Base-by-base conservation (phyloP, 2,113 vertebrate species). In the Carollia perspicillata region DNA sequence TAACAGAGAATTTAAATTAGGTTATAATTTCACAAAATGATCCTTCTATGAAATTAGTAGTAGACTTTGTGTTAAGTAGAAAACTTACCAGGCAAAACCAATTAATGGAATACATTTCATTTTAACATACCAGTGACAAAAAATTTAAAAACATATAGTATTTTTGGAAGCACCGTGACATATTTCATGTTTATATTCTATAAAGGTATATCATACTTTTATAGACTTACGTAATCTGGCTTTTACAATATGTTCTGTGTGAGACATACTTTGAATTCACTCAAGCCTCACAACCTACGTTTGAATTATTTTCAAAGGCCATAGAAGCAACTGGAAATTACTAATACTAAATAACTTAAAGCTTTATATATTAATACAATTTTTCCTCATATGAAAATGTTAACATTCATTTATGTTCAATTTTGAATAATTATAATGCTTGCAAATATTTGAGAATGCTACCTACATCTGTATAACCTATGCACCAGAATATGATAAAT, bases 1-100 rank as follows among this genome's bases (percentile, higher is more conserved):
- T 88, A 89, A 97, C 44, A 77, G 28, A 89, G 23, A 79, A 72
- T 81, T 49, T 66, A 92, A 91, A 90, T 97, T 44, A 93, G 37
- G 91, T 75, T 60, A 89, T 30, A 96, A 26, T 55, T 88, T 84
- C 89, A 95, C 26, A 84, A 94, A 95, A 84, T 33, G 80, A 89
- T 86, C 16, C n/a, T 63, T 30, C 28, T 23, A 30, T 51, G 17
- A 80, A 74, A 66, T 80, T 4, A 51, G 33, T 40, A 63, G 65
- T 47, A 74, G 84, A 87, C 35, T 90, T 16, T 85, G 42, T 68
- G n/a, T 68, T 77, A 93, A 33, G 23, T 47, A 68, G 49, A 85
- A 83, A 95, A 89, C 90, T 69, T 47, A 95, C 28, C 55, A 74
- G 88, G 63, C 17, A 90, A 94, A 92, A 55, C 26, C 22, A 86